Evolutionary conservation across 1,140 invertebrate genomes (phyloP).

Genomic region (Achroia grisella): DNA sequence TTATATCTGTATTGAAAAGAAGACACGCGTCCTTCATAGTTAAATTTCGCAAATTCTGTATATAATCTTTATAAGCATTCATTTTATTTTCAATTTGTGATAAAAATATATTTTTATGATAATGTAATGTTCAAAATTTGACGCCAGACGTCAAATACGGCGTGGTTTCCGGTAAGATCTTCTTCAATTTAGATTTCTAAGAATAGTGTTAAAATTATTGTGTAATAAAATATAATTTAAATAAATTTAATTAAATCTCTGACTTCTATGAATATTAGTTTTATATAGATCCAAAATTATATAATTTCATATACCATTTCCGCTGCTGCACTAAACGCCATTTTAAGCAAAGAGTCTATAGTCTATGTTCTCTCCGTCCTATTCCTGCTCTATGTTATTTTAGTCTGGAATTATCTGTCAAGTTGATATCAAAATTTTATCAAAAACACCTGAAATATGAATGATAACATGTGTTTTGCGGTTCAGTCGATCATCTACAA

Average conservation of each 20-base stretch:
- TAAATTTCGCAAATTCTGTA: constrained; percentile 22
- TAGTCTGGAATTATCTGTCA: constrained; percentile 42
- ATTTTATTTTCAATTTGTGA: constrained; percentile 9
- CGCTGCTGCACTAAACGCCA: too few species aligned
- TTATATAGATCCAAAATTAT: too few species aligned
- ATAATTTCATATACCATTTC: too few species aligned
- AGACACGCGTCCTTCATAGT: constrained; percentile 20
- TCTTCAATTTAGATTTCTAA: too few species aligned
- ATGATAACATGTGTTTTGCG: constrained; percentile 50
- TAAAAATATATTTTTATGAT: neutral
- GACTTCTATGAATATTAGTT: too few species aligned
- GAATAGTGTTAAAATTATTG: too few species aligned
- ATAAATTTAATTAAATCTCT: too few species aligned
- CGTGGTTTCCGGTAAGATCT: too few species aligned
- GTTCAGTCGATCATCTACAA: constrained; percentile 17
- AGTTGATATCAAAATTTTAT: constrained; percentile 52
- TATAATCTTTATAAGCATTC: constrained; percentile 36
- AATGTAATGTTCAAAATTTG: neutral
- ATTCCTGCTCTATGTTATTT: neutral
- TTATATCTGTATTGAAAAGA: constrained; percentile 23
- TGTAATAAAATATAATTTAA: too few species aligned
- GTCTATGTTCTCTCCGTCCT: neutral
- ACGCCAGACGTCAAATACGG: neutral
- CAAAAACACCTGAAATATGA: constrained; percentile 56
- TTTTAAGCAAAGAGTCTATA: too few species aligned